These are phyloP conservation scores for Pangasius larnaudii DNA, from an alignment of 2,797 vertebrate species.

Conservation along the genomic window DNA sequence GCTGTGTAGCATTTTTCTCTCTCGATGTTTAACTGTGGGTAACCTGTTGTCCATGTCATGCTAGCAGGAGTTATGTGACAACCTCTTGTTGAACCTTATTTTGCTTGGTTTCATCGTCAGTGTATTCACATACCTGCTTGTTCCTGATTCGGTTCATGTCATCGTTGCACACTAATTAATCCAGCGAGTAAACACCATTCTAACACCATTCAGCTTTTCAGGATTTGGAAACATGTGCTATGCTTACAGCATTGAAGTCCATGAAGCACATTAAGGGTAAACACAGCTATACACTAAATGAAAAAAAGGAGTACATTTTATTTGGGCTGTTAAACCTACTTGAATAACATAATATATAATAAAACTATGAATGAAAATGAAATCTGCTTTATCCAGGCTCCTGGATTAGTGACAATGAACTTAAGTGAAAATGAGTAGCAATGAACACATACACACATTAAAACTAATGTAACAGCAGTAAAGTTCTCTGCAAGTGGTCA, in stretches of 20 bases:
- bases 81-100: background rate
- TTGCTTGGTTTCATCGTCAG: background rate
- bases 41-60: background rate
- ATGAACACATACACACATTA: background rate
- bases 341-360: background rate
- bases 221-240: background rate
- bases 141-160: background rate
- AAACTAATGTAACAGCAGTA: background rate
- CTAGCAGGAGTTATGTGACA: background rate
- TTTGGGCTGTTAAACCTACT: background rate
- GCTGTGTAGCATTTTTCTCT: background rate
- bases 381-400: background rate
- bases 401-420: background rate
- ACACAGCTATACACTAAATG: background rate
- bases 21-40: background rate
- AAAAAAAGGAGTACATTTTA: background rate
- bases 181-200: background rate
- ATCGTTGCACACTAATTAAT: background rate
- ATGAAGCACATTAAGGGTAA: background rate
- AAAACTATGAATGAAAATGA: background rate
- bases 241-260: background rate
- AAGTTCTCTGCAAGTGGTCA: background rate
- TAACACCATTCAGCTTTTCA: background rate
- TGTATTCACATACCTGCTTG: background rate
- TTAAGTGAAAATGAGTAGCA: background rate